Conservation (phyloP, 2,113 vertebrate genomes). For the Tautogolabrus adspersus region DNA sequence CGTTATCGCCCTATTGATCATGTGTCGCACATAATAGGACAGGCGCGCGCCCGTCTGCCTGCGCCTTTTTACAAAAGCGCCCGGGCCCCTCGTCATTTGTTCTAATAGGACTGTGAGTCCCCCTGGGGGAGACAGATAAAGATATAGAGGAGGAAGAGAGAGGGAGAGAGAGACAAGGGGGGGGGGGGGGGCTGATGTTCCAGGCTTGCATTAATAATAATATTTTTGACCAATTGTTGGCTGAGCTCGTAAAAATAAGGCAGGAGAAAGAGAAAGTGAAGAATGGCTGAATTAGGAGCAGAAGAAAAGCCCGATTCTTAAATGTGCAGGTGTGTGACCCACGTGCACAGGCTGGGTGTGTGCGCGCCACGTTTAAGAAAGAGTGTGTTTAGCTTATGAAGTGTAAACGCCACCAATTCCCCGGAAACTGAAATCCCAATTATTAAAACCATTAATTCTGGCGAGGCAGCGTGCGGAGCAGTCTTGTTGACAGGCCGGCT, state of each 20-base stretch:
- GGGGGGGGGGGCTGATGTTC: conserved; percentile 21
- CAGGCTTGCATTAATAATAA: conserved; percentile 43
- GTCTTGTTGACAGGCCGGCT: conserved; percentile 97
- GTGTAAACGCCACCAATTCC: conserved; percentile 90
- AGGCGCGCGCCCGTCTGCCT: conserved; percentile 88
- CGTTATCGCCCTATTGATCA: conserved; percentile 99
- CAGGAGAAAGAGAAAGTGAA: conserved; percentile 13
- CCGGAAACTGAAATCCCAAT: conserved; percentile 95
- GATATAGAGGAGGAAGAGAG: conserved; percentile 48
- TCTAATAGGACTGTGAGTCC: conserved; percentile 98
- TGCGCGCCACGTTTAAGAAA: conserved; percentile 1
- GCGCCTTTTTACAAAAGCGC: conserved; percentile 96
- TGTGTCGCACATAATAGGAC: conserved; percentile 99
- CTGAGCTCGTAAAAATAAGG: conserved; percentile 5
- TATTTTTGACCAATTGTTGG: conserved; percentile 53
- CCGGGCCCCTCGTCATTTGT: conserved; percentile 94
- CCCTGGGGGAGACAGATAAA: conserved; percentile 71
- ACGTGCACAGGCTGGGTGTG: neutral
- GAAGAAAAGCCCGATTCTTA: conserved; percentile 2
- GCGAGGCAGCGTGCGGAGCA: conserved; percentile 88
- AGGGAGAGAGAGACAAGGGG: neutral
- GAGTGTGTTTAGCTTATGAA: conserved; percentile 79
- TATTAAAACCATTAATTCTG: conserved; percentile 99
- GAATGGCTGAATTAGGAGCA: conserved; percentile 45
- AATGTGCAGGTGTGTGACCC: conserved; percentile 14